Evolutionary conservation across 1,140 invertebrate species (phyloP), one percentile per base, ranked within the genome.

Genomic region (Colletes latitarsis): DNA sequence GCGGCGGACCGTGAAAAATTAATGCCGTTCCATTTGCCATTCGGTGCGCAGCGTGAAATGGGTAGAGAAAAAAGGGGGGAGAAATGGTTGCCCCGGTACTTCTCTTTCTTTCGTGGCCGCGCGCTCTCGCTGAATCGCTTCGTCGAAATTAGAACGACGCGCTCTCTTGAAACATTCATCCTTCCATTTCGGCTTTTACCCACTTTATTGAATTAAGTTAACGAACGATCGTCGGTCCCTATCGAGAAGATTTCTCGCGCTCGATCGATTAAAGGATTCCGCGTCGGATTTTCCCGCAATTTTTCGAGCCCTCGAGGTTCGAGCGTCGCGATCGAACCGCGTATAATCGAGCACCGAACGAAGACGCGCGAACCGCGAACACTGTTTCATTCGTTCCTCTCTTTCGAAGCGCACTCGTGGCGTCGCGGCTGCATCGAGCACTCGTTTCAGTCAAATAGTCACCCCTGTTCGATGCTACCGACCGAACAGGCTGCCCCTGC

Each of bases 201-300:
- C 21, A 46, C 55, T 62, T n/a, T 62, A 71, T 62, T 30, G 58
- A 78, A 78, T 52, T 30, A 53, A 67, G 43, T 49, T 78, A 69
- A 76, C 74, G 74, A 76, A 69, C 74, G 74, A 46, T 57, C 63
- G 39, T 12, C 9, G 55, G 6, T 17, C 21, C n/a, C 21, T 0
- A 10, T 49, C 21, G 49, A 12, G 21, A 17, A 15, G 6, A 12
- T 57, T 46, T 19, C 41, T 52, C 14, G 14, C 30, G 19, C 5
- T 8, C n/a, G n/a, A 15, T 3, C 75, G 53, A 63, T 62, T 62
- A 21, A 77, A 77, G 30, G 60, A 0, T 41, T 52, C 46, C 52
- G 0, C n/a, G 0, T 12, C 5, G 15, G 3, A 4, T 52, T 49
- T 60, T 49, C 41, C 12, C 75, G 15, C 15, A 0, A 30, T 57